Base-by-base conservation (phyloP, 2,113 vertebrate genomes). In the Eptesicus fuscus region DNA sequence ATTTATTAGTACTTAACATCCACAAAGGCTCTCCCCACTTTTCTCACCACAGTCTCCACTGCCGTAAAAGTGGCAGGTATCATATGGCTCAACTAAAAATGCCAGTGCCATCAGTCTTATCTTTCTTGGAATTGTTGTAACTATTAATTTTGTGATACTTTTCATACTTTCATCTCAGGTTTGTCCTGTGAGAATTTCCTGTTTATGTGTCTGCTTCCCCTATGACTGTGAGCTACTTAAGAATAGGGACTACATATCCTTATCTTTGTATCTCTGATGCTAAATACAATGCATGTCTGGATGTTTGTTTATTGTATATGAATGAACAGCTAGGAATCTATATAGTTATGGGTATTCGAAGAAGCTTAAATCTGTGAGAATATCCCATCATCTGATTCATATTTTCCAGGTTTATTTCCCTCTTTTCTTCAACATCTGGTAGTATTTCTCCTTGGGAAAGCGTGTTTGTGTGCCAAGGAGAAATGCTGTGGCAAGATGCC, bases 151-250 rank as follows among this genome's bases (percentile, higher is more conserved):
- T 89, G 69, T 96, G 51, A 94, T 59, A 92, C 44, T 47, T 87
- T 95, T 93, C 56, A 76, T 73, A 92, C 70, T 96, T 96, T 91
- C 78, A 74, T 76, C 96, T 96, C 90, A 92, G 87, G 78, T 85
- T 94, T 83, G 28, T 71, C 96, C 59, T 84, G 56, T 92, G 83
- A 96, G 88, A 88, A 95, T 88, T 96, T 96, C 95, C 90, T 95
- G 90, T 95, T 96, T 92, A 90, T 71, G 76, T 71, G 65, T 73
- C 83, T 79, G 92, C 51, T 96, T 96, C 96, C 76, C 22, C 30
- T 84, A 90, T 1, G 30, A 59, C 61, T 70, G 40, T 90, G 71
- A 92, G n/a, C 56, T 91, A 63, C 49, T 67, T 42, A 85, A 83
- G n/a, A 65, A 88, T 7, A 65, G n/a, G 35, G 30, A 42, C 83